phyloP scores from a whole-genome alignment of 2,113 vertebrate species.

The Tringa solitaria region DNA sequence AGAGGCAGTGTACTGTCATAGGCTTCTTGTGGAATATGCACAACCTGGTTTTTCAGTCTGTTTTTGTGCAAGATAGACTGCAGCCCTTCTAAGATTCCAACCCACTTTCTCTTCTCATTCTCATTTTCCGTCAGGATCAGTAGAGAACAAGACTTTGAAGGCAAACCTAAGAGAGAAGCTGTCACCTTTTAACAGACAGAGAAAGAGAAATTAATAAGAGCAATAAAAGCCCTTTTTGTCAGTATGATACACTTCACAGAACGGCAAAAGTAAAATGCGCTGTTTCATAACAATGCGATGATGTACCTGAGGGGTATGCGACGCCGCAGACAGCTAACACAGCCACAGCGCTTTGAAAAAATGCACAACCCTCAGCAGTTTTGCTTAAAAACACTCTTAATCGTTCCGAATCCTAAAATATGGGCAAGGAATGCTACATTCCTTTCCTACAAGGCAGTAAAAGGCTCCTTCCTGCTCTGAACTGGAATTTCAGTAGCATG shows the following conservation, averaged over 20 bases:
- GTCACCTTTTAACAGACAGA: slow-evolving; percentile 82
- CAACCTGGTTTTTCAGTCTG: slow-evolving; percentile 81
- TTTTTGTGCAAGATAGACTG: slow-evolving; percentile 92
- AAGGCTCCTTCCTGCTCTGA: background rate
- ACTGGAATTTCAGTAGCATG: background rate
- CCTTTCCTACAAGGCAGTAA: background rate
- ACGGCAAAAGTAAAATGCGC: background rate
- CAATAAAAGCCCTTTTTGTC: background rate
- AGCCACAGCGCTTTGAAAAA: background rate
- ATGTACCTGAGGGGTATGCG: background rate
- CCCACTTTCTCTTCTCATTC: slow-evolving; percentile 94
- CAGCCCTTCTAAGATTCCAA: slow-evolving; percentile 91
- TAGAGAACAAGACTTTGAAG: slow-evolving; percentile 85
- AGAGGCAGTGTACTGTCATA: slow-evolving; percentile 92
- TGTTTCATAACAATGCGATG: background rate
- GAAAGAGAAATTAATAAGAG: background rate
- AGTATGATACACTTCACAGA: background rate
- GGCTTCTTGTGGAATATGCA: slow-evolving; percentile 90
- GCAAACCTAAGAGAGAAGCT: slow-evolving; percentile 85
- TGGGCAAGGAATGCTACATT: background rate
- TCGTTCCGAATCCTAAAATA: background rate
- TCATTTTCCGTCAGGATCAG: slow-evolving; percentile 94
- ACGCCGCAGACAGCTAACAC: background rate
- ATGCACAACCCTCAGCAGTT: background rate
- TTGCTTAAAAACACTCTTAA: background rate